Base-by-base conservation (phyloP, 2,113 vertebrate species). In the Triplophysa siluroides region DNA sequence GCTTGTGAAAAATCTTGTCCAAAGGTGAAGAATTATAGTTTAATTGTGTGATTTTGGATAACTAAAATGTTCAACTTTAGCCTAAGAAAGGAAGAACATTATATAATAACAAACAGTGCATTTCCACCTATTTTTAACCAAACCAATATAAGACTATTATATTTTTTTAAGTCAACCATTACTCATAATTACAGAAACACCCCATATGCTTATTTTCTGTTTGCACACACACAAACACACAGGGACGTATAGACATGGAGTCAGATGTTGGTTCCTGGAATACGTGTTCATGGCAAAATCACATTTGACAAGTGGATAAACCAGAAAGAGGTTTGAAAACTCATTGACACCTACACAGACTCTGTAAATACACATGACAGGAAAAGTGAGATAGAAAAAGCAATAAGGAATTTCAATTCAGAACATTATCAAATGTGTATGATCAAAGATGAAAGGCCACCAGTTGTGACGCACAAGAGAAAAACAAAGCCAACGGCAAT, bases 401-500 rank as follows among this genome's bases (percentile, higher is more conserved):
- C 60, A 29, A 58, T 12, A 66, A 64, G n/a, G 11, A 23, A 71
- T 67, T 80, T 26, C 33, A 45, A 24, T n/a, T 23, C 11, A 83
- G 38, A 68, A 64, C 65, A 68, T 76, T 64, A 47, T 24, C 18
- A 75, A 78, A n/a, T 24, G 74, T n/a, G 33, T 65, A 38, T 56
- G 10, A 56, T 70, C 21, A 78, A 65, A 72, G 58, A 78, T 78
- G 58, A 81, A 84, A 78, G 63, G 52, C 23, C 52, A 61, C 58
- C 16, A 21, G 9, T 45, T 66, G 26, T 79, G 76, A 76, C 38
- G 47, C 83, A 81, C 76, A 69, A 9, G 19, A 68, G 45, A 75
- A 38, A 65, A 83, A 78, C 66, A 70, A 75, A 65, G 33, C 26
- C 21, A 70, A 84, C 64, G 23, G 60, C 41, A 78, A 75, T 33